Conservation (phyloP, 1,140 invertebrate species). For the Mercenaria mercenaria region DNA sequence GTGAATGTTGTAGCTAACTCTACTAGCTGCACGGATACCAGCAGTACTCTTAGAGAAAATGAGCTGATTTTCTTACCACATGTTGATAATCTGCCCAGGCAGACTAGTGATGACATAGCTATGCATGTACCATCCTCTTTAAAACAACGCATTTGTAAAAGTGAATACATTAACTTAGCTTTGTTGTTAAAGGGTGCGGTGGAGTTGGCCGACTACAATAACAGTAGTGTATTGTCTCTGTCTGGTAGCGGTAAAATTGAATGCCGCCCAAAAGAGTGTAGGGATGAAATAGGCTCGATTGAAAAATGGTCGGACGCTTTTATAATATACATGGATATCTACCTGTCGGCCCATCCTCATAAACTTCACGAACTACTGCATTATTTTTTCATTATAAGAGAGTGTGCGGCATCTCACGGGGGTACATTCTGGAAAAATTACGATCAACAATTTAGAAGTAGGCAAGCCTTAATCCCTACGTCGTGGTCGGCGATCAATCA, state of each 20-base stretch:
- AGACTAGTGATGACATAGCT: constrained; percentile 25
- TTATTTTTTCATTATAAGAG: constrained; percentile 45
- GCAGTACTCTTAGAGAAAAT: too few species aligned
- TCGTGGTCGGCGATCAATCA: constrained; percentile 1
- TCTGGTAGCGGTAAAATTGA: constrained; percentile 20
- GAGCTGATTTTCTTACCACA: too few species aligned
- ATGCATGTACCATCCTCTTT: constrained; percentile 44
- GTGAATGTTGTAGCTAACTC: too few species aligned
- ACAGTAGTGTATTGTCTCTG: constrained; percentile 2
- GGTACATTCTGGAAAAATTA: constrained; percentile 1
- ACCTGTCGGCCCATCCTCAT: not conserved
- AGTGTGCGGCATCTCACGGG: not conserved
- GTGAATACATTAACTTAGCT: constrained; percentile 51
- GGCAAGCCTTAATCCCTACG: not conserved
- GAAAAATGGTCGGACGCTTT: constrained; percentile 65
- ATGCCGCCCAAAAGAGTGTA: constrained; percentile 2
- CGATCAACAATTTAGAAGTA: constrained; percentile 21
- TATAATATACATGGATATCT: constrained; percentile 52
- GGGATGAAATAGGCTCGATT: constrained; percentile 41
- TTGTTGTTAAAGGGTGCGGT: constrained; percentile 54
- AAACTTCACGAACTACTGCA: constrained; percentile 8
- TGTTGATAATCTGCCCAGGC: not conserved
- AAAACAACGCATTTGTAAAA: constrained; percentile 38
- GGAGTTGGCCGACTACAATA: constrained; percentile 43
- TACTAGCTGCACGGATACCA: too few species aligned